Percentiles rank a stretch among this genome's conserved stretches.
Evolutionary conservation across 2,888 invertebrate genomes (phyloP).

Genomic region (Drosophila picticornis): DNA sequence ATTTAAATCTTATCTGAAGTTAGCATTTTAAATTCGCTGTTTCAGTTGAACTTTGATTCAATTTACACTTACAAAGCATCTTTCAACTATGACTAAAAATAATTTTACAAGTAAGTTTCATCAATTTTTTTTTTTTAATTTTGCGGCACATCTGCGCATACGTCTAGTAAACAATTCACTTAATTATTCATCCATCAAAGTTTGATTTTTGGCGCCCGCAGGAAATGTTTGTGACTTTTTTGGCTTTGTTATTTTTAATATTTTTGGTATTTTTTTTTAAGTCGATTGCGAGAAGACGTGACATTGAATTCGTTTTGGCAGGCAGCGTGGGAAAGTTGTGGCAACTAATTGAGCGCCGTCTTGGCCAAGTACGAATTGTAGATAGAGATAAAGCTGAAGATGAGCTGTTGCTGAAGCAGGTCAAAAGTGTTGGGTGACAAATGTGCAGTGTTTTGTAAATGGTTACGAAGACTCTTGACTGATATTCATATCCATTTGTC

Average conservation of each 20-base stretch:
- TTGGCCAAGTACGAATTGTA: slow-evolving; percentile 14
- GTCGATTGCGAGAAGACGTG: slow-evolving; percentile 42
- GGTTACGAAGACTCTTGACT: slow-evolving; percentile 21
- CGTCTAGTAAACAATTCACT: not conserved
- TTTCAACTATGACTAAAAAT: too few species aligned
- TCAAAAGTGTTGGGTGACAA: slow-evolving; percentile 53
- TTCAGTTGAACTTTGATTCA: not conserved
- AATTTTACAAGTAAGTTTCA: not conserved
- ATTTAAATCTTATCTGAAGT: not conserved
- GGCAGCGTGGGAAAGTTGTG: slow-evolving; percentile 62
- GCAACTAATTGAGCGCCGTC: slow-evolving; percentile 36
- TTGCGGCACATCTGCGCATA: not conserved
- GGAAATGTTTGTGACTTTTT: slow-evolving; percentile 33
- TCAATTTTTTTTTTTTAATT: not conserved
- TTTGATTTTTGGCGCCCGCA: slow-evolving; percentile 58
- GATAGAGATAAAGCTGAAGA: slow-evolving; percentile 5
- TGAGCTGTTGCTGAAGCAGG: slow-evolving; percentile 32
- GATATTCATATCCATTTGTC: not conserved
- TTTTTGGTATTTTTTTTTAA: slow-evolving; percentile 4
- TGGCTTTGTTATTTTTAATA: slow-evolving; percentile 10
- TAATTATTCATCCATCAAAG: not conserved
- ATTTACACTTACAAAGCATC: too few species aligned
- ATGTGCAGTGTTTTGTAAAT: slow-evolving; percentile 31
- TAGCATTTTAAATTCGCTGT: too few species aligned
- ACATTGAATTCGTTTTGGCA: slow-evolving; percentile 65